These are phyloP conservation scores for Cervus canadensis DNA, from an alignment of 2,113 vertebrate species.

Conservation along the genomic window DNA sequence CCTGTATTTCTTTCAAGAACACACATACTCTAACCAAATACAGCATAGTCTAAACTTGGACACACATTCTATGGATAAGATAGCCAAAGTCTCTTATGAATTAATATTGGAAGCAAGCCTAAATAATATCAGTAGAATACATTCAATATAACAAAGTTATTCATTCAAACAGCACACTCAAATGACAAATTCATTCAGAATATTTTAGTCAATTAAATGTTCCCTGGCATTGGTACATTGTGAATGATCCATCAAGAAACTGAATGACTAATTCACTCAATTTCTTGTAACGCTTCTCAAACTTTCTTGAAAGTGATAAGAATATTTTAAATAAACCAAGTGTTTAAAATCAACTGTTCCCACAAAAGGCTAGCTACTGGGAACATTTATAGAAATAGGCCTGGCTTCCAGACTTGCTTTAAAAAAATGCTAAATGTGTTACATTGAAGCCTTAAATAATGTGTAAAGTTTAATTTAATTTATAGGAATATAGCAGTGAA, in stretches of 20 bases:
- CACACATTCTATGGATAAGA: not conserved
- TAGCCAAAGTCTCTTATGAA: slow-evolving; percentile 7
- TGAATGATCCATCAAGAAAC: slow-evolving; percentile 44
- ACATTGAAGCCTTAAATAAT: slow-evolving; percentile 42
- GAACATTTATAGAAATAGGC: slow-evolving; percentile 52
- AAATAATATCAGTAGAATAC: not conserved
- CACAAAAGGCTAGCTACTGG: slow-evolving; percentile 51
- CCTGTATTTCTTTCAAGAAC: not conserved
- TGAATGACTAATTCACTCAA: slow-evolving; percentile 53
- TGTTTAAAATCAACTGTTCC: slow-evolving; percentile 45
- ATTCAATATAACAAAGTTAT: not conserved
- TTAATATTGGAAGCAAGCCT: slow-evolving; percentile 34
- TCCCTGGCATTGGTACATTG: slow-evolving; percentile 23
- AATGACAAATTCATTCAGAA: slow-evolving; percentile 64
- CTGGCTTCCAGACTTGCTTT: slow-evolving; percentile 28
- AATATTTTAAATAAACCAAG: slow-evolving; percentile 48
- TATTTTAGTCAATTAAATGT: slow-evolving; percentile 34
- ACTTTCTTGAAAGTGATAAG: slow-evolving; percentile 47
- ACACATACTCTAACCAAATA: not conserved
- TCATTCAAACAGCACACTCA: slow-evolving; percentile 21
- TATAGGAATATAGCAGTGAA: slow-evolving; percentile 17
- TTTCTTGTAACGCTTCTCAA: slow-evolving; percentile 2
- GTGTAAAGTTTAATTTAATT: slow-evolving; percentile 51
- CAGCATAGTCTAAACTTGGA: not conserved
- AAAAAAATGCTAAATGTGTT: slow-evolving; percentile 48